Evolutionary conservation across 2,797 vertebrate genomes (phyloP), one percentile per base, ranked within the genome.

Genomic region (Masticophis lateralis): DNA sequence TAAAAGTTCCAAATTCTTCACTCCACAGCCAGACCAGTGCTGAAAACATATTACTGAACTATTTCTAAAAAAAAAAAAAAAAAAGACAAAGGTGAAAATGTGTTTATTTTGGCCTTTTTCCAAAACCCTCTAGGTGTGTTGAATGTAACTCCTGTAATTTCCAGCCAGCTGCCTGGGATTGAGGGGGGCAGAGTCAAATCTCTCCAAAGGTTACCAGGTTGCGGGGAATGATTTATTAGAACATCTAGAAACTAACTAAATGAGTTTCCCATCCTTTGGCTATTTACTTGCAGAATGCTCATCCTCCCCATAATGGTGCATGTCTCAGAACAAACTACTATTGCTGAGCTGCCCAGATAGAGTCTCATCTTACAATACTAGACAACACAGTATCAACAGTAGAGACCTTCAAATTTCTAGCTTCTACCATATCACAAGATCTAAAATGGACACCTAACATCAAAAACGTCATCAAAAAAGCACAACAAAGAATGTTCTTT

Each of bases 71-170:
- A 56, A 16, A 18, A 1, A 18, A 14, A 57, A 5, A 18, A 13
- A 3, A 89, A 93, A 92, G 90, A 59, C 5, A 90, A 94, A 95
- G 94, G 89, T 95, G 93, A 61, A 94, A 93, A 90, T 22, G 47
- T 91, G 4, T 16, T 95, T 94, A 22, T 83, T 83, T 83, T 83
- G 37, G 37, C 74, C 74, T 47, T 83, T 47, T 47, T 11, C 37
- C 74, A 83, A 83, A 83, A 47, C 37, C 74, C 20, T 83, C 74
- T 83, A 43, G 74, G 37, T 83, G 37, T 83, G 37, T 83, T 47
- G 74, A 83, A 47, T 43, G 37, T 83, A 25, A 47, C 20, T 83
- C 74, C 20, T 83, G 37, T 47, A 83, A 83, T 83, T 83, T 83
- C 37, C 20, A 25, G 74, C 37, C 74, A 47, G 37, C 37, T 47